phyloP scores from a whole-genome alignment of 2,888 invertebrate species.

The Chromoteleia sp. region DNA sequence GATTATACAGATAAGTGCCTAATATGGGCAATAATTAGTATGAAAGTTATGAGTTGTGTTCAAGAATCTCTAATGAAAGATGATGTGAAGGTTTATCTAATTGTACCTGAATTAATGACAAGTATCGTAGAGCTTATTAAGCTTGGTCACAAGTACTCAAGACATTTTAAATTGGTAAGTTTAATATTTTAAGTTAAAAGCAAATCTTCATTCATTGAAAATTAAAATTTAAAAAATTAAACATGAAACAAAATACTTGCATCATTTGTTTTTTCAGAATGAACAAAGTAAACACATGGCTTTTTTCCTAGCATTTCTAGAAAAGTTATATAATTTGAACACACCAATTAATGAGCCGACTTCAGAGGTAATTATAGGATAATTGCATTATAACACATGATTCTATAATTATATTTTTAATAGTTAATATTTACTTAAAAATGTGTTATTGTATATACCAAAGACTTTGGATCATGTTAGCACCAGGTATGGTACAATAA shows the following conservation, averaged over 20 bases:
- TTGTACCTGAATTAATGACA: constrained; percentile 78
- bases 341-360: too few relatives aligned
- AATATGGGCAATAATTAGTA: too few relatives aligned
- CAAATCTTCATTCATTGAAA: background rate
- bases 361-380: too few relatives aligned
- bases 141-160: constrained; percentile 53
- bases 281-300: too few relatives aligned
- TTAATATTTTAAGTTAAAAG: background rate
- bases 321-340: too few relatives aligned
- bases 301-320: too few relatives aligned
- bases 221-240: constrained; percentile 21
- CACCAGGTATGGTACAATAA: constrained; percentile 57
- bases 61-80: constrained; percentile 18
- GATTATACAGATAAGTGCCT: too few relatives aligned
- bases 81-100: constrained; percentile 68
- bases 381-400: too few relatives aligned
- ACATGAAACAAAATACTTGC: background rate
- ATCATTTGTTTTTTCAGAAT: too few relatives aligned
- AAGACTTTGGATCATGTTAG: constrained; percentile 69
- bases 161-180: constrained; percentile 57
- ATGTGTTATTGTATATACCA: constrained; percentile 72
- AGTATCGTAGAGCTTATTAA: constrained; percentile 80
- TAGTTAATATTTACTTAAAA: too few relatives aligned
- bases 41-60: constrained; percentile 77
- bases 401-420: too few relatives aligned